Percentiles rank a stretch among this genome's conserved stretches.
phyloP scores from a whole-genome alignment of 2,113 vertebrate genomes.

The Sturnira hondurensis region DNA sequence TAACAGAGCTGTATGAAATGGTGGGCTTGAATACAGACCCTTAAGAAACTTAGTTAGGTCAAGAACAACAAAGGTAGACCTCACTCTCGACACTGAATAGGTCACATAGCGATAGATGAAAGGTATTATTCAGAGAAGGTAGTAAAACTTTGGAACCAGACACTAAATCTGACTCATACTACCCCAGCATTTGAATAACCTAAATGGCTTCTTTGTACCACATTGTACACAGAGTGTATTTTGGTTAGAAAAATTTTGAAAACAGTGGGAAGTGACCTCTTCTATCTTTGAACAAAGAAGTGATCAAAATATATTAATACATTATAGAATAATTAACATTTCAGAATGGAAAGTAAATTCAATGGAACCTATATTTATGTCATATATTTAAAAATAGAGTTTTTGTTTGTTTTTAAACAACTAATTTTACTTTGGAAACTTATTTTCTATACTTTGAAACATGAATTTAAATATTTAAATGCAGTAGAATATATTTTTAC shows the following conservation, averaged over 20 bases:
- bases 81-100: fast-evolving
- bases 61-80: not conserved
- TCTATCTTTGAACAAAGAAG: not conserved
- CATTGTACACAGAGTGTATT: not conserved
- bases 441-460: not conserved
- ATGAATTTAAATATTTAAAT: not conserved
- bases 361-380: fast-evolving
- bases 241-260: not conserved
- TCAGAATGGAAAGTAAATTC: not conserved
- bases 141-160: not conserved
- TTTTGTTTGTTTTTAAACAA: not conserved
- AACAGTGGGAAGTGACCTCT: not conserved
- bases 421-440: not conserved
- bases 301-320: not conserved
- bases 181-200: not conserved
- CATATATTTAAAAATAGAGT: not conserved
- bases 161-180: fast-evolving
- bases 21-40: not conserved
- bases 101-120: no score
- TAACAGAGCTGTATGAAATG: fast-evolving
- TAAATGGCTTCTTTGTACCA: not conserved
- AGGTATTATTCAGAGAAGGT: fast-evolving
- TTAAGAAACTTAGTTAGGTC: not conserved
- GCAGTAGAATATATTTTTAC: fast-evolving
- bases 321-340: not conserved